These are phyloP conservation scores for Craterocephalus amniculus DNA, from an alignment of 2,797 vertebrate genomes.

Conservation along the genomic window DNA sequence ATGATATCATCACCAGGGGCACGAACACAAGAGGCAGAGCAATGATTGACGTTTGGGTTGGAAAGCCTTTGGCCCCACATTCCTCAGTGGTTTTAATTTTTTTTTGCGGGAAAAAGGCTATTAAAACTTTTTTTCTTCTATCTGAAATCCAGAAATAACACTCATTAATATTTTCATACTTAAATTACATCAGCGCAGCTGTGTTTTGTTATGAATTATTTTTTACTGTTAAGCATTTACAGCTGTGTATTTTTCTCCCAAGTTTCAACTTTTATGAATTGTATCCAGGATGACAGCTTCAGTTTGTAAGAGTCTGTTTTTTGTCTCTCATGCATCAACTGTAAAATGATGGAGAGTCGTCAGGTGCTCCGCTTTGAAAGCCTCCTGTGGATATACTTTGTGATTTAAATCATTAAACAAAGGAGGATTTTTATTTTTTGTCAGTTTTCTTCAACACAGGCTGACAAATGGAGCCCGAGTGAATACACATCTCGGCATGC, in stretches of 20 bases:
- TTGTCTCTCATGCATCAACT: constrained; percentile 7
- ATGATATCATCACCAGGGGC: neutral
- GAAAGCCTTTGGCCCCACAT: neutral
- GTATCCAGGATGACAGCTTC: constrained; percentile 19
- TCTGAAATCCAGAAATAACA: neutral
- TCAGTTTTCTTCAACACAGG: constrained; percentile 12
- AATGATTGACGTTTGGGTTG: neutral
- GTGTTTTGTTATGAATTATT: constrained; percentile 5
- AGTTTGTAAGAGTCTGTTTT: constrained; percentile 30
- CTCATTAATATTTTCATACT: neutral
- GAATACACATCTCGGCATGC: neutral
- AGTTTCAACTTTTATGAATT: constrained; percentile 19
- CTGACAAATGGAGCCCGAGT: neutral
- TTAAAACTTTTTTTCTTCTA: too few species aligned
- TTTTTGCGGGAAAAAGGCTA: too few species aligned
- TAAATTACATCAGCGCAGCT: too few species aligned
- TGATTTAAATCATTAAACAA: constrained; percentile 23
- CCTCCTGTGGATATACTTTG: neutral
- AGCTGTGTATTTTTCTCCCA: constrained; percentile 6
- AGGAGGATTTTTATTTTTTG: constrained; percentile 7
- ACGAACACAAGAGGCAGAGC: constrained; percentile 1
- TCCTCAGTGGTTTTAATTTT: too few species aligned
- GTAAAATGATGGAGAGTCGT: constrained; percentile 21
- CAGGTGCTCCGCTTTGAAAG: constrained; percentile 13
- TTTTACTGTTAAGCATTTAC: neutral